A percentile compares a stretch with the other conserved stretches of the same genome.
Conservation (phyloP, 2,888 invertebrate species). For the Leptinotarsa juncta region DNA sequence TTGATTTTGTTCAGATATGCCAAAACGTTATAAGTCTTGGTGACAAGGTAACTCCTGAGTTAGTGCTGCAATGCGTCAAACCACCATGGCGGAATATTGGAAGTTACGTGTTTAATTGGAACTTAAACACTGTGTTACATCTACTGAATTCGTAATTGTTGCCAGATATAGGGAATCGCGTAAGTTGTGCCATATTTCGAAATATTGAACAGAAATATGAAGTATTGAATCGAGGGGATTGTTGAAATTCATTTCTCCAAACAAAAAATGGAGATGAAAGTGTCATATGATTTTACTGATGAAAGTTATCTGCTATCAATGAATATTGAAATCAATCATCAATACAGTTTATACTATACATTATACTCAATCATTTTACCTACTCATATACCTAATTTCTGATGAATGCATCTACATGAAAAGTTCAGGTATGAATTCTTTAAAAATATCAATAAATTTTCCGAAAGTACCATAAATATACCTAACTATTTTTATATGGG, state of each 20-base stretch:
- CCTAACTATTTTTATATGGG: no score
- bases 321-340: no score
- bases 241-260: not conserved
- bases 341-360: no score
- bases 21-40: conserved; percentile 53
- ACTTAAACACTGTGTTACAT: conserved; percentile 40
- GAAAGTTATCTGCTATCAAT: no score
- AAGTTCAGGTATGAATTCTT: no score
- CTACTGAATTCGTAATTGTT: conserved; percentile 40
- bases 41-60: conserved; percentile 50
- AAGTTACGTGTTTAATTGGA: conserved; percentile 51
- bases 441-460: no score
- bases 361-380: no score
- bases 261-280: no score
- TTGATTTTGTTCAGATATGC: conserved; percentile 55
- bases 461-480: no score
- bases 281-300: no score
- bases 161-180: conserved; percentile 21
- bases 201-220: not conserved
- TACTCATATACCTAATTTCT: no score
- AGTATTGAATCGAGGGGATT: not conserved
- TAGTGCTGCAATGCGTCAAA: conserved; percentile 57
- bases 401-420: no score
- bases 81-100: conserved; percentile 51
- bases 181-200: not conserved